phyloP scores from a whole-genome alignment of 2,113 vertebrate species.

The Callospermophilus lateralis region DNA sequence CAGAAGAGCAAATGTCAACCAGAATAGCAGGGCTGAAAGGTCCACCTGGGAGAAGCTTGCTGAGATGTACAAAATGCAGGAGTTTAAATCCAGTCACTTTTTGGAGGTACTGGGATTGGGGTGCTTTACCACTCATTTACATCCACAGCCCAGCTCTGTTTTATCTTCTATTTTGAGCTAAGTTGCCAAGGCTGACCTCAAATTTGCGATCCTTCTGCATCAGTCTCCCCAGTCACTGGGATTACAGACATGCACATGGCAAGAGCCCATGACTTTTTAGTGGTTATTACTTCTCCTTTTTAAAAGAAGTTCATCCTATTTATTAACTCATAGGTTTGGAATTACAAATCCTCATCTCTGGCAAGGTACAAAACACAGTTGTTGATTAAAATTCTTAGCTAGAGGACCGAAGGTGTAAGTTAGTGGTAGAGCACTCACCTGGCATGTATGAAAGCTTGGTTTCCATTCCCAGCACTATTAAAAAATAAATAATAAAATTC shows the following conservation, averaged over 20 bases:
- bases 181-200: too few relatives aligned
- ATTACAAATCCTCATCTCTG: background rate
- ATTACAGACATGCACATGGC: too few relatives aligned
- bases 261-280: background rate
- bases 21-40: fast-evolving
- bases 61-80: background rate
- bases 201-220: too few relatives aligned
- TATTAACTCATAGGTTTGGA: background rate
- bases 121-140: too few relatives aligned
- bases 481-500: background rate
- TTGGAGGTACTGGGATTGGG: too few relatives aligned
- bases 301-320: background rate
- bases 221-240: too few relatives aligned
- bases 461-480: background rate
- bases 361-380: background rate
- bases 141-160: too few relatives aligned
- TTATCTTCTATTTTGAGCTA: too few relatives aligned
- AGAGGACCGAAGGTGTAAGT: background rate
- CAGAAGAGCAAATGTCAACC: background rate
- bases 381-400: background rate
- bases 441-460: too few relatives aligned
- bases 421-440: background rate
- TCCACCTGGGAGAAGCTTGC: background rate
- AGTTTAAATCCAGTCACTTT: background rate
- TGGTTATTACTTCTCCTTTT: background rate